Conservation (phyloP, 2,797 vertebrate species). For the Eupleurogrammus muticus region DNA sequence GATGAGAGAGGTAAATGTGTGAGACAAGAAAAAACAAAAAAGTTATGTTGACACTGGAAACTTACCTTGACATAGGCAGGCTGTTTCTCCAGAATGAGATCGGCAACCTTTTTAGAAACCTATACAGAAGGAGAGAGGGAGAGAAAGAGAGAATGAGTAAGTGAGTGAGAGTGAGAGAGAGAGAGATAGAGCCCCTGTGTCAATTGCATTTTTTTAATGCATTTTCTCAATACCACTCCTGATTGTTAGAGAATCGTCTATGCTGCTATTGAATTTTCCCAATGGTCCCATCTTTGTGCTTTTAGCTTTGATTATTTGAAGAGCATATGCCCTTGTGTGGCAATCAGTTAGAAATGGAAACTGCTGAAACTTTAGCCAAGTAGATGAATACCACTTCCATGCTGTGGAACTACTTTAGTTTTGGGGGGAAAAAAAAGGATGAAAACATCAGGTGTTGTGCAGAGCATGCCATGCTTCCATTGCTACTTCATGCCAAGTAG, state of each 20-base stretch:
- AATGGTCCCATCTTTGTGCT: slow-evolving; percentile 16
- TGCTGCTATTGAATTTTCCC: slow-evolving; percentile 29
- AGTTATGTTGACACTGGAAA: not conserved
- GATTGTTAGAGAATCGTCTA: slow-evolving; percentile 13
- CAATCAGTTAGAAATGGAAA: too few species aligned
- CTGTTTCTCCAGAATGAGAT: slow-evolving; percentile 98
- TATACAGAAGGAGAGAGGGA: slow-evolving; percentile 53
- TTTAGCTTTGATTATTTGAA: slow-evolving; percentile 23
- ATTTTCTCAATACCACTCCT: slow-evolving; percentile 18
- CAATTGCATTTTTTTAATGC: slow-evolving; percentile 35
- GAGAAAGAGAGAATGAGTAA: slow-evolving; percentile 8
- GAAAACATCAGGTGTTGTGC: too few species aligned
- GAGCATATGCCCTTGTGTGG: slow-evolving; percentile 7
- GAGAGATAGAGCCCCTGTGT: slow-evolving; percentile 5
- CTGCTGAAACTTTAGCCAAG: too few species aligned
- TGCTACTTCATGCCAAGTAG: too few species aligned
- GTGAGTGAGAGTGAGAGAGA: not conserved
- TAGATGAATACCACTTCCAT: too few species aligned
- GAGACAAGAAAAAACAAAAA: not conserved
- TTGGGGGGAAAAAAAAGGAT: too few species aligned
- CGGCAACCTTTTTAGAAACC: slow-evolving; percentile 98
- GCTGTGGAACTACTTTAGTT: too few species aligned
- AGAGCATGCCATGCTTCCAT: too few species aligned
- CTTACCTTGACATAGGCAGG: slow-evolving; percentile 98
- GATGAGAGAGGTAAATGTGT: not conserved